Evolutionary conservation across 2,797 vertebrate species (phyloP).

Genomic region (Mus spretus): DNA sequence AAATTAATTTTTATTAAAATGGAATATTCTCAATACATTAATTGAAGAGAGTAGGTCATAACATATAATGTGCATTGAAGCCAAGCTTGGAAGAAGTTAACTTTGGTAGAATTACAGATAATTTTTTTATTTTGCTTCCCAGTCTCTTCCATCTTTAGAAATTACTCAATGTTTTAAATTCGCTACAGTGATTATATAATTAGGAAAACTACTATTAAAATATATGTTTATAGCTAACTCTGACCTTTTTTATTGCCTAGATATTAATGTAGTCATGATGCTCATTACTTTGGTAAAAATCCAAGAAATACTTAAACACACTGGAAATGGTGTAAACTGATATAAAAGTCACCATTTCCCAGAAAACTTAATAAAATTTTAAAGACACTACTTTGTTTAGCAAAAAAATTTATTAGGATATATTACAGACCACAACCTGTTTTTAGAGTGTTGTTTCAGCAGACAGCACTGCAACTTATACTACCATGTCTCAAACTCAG

Average conservation of each 20-base stretch:
- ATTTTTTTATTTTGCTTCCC: constrained; percentile 40
- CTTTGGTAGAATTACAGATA: constrained; percentile 45
- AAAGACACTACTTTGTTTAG: constrained; percentile 84
- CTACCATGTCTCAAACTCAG: constrained; percentile 50
- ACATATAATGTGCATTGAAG: neutral
- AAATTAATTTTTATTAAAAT: constrained; percentile 61
- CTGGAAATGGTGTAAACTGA: constrained; percentile 32
- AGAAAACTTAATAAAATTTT: constrained; percentile 69
- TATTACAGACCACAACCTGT: constrained; percentile 86
- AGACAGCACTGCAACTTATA: constrained; percentile 85
- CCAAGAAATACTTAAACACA: constrained; percentile 33
- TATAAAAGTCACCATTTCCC: constrained; percentile 51
- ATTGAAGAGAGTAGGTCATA: constrained; percentile 46
- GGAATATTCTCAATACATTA: constrained; percentile 44
- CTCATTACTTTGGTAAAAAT: constrained; percentile 50
- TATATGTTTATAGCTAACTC: neutral
- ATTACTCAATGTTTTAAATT: constrained; percentile 35
- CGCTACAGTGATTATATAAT: constrained; percentile 34
- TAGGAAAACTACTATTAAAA: constrained; percentile 51
- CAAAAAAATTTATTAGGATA: constrained; percentile 90
- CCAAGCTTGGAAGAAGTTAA: neutral
- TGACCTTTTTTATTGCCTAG: constrained; percentile 31
- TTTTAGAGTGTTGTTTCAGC: constrained; percentile 84
- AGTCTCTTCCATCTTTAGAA: neutral
- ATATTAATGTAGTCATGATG: neutral